Percentiles rank a stretch among this genome's conserved stretches.
These are phyloP conservation scores for Octomys mimax DNA, from an alignment of 2,797 vertebrate genomes.

Conservation along the genomic window DNA sequence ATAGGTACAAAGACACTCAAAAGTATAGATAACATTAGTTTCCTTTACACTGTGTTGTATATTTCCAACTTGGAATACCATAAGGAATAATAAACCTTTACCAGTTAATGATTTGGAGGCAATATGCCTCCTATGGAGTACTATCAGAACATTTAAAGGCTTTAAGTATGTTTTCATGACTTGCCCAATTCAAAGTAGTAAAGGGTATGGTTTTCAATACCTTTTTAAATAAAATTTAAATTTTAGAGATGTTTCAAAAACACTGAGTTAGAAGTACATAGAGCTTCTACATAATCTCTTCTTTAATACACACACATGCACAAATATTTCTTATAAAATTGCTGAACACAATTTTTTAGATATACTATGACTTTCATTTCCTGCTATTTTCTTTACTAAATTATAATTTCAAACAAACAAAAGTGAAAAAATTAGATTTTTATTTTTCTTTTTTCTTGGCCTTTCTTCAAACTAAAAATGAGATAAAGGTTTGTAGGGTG, in stretches of 20 bases:
- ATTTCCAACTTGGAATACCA: neutral
- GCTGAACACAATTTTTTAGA: neutral
- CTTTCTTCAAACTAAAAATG: neutral
- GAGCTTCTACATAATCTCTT: neutral
- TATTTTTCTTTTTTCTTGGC: neutral
- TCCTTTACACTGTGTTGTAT: neutral
- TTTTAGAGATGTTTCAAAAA: neutral
- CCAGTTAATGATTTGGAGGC: neutral
- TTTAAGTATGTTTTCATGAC: neutral
- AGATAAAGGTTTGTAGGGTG: neutral
- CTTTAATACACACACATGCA: neutral
- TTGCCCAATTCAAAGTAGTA: neutral
- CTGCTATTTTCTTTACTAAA: neutral
- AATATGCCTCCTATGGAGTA: neutral
- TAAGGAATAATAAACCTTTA: neutral
- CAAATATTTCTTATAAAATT: neutral
- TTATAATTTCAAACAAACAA: neutral
- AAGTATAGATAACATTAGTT: neutral
- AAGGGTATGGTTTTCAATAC: neutral
- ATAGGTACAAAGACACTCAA: neutral
- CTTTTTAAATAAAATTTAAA: neutral
- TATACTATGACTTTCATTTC: neutral
- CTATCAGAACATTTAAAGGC: neutral
- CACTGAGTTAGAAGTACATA: neutral
- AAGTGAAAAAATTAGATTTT: neutral